phyloP scores from a whole-genome alignment of 2,888 invertebrate genomes.

The Tenthredo livida region DNA sequence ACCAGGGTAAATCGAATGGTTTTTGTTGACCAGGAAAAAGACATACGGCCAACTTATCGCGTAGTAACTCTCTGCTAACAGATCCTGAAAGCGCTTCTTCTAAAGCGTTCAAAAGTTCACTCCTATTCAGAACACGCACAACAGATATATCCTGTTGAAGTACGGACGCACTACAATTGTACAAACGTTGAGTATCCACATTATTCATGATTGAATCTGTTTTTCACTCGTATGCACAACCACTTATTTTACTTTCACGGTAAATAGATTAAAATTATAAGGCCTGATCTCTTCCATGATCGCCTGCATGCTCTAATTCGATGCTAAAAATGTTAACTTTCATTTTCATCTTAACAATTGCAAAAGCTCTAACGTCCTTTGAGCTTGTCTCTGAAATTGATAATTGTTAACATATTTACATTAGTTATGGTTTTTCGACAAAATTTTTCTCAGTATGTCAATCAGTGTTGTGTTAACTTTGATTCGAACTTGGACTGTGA shows the following conservation, averaged over 20 bases:
- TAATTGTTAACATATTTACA: background rate
- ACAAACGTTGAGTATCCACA: conserved; percentile 60
- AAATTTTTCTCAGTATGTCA: background rate
- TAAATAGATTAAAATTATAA: background rate
- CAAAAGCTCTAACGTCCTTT: background rate
- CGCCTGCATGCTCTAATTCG: too few relatives aligned
- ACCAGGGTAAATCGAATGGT: conserved; percentile 80
- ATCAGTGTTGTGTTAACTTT: background rate
- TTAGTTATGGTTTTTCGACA: background rate
- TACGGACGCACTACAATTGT: conserved; percentile 67
- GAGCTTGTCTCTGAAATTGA: conserved; percentile 11
- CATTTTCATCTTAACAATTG: background rate
- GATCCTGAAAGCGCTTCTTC: conserved; percentile 64
- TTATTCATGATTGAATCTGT: conserved; percentile 62
- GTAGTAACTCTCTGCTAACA: conserved; percentile 59
- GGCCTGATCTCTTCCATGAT: background rate
- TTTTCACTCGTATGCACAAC: background rate
- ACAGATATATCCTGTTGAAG: conserved; percentile 63
- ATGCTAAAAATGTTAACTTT: background rate
- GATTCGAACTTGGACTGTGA: background rate
- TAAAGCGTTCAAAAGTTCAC: conserved; percentile 62
- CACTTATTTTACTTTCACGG: background rate
- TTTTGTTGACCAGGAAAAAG: conserved; percentile 63
- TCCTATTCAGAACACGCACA: conserved; percentile 63
- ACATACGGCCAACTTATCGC: conserved; percentile 63